Conservation (phyloP, 2,888 invertebrate genomes). For the Pyrochroa serraticornis region DNA sequence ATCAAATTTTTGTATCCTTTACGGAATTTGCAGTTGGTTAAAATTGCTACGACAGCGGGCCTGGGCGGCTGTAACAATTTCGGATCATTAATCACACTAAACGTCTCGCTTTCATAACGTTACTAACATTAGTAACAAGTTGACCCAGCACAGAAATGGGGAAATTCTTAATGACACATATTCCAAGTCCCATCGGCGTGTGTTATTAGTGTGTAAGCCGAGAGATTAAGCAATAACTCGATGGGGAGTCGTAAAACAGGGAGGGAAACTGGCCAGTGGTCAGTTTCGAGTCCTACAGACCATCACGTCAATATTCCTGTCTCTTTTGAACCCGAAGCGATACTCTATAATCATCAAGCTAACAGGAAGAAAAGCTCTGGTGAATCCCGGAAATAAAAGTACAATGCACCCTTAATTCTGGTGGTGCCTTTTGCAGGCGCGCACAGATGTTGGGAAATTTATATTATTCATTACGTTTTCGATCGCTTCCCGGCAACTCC, state of each 20-base stretch:
- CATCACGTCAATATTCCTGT: conserved; percentile 6
- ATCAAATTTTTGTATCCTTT: too few species aligned
- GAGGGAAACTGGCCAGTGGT: conserved; percentile 53
- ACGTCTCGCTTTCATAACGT: conserved; percentile 44
- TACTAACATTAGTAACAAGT: conserved; percentile 38
- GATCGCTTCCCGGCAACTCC: conserved; percentile 11
- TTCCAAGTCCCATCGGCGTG: conserved; percentile 45
- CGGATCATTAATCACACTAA: conserved; percentile 43
- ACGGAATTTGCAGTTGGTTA: too few species aligned
- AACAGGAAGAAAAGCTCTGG: conserved; percentile 11
- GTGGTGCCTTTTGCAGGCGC: conserved; percentile 46
- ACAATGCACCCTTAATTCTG: conserved; percentile 47
- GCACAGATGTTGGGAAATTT: conserved; percentile 49
- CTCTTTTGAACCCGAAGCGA: conserved; percentile 6
- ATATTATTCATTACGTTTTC: conserved; percentile 47
- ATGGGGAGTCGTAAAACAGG: conserved; percentile 52
- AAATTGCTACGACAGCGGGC: too few species aligned
- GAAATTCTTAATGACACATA: conserved; percentile 52
- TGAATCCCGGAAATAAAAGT: conserved; percentile 43
- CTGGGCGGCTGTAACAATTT: too few species aligned
- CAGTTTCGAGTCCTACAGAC: conserved; percentile 43
- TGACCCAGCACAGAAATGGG: conserved; percentile 31
- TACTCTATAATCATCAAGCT: neutral
- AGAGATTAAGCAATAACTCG: conserved; percentile 58
- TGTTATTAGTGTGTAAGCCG: conserved; percentile 54